These are phyloP conservation scores for Heliconius eleuchia DNA, from an alignment of 1,140 invertebrate genomes.

Conservation along the genomic window DNA sequence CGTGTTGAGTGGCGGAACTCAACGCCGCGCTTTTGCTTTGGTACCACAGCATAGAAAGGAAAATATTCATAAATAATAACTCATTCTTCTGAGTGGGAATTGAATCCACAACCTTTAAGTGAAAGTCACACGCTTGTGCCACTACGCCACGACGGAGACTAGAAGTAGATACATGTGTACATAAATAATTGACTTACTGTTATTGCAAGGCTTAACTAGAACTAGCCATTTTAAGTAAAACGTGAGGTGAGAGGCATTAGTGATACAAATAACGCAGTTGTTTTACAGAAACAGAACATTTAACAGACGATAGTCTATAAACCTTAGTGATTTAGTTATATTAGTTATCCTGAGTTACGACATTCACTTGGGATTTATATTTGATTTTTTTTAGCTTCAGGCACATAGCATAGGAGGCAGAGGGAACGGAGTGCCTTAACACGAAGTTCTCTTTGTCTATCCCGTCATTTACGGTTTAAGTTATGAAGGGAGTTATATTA, in stretches of 20 bases:
- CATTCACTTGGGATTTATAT: background rate
- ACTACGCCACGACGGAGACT: too few species aligned
- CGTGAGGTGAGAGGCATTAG: background rate
- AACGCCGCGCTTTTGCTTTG: too few species aligned
- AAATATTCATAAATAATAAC: too few species aligned
- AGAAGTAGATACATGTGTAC: background rate
- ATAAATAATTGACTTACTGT: background rate
- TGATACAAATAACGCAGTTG: constrained; percentile 5
- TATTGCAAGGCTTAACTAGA: background rate
- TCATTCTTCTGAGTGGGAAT: too few species aligned
- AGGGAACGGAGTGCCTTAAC: too few species aligned
- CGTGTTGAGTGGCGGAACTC: too few species aligned
- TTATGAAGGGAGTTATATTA: too few species aligned
- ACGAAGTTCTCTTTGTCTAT: too few species aligned
- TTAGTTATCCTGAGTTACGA: background rate
- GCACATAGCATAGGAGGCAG: too few species aligned
- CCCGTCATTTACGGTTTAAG: too few species aligned
- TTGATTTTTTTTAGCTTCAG: background rate
- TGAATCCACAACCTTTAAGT: too few species aligned
- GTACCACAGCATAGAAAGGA: too few species aligned
- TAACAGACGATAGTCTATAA: background rate
- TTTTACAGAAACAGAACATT: background rate
- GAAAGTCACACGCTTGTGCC: background rate
- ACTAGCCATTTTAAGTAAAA: constrained; percentile 1
- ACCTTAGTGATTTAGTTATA: background rate